Percentiles rank a stretch among this genome's conserved stretches.
These are phyloP conservation scores for Amia ocellicauda DNA, from an alignment of 2,113 vertebrate genomes.

Conservation along the genomic window DNA sequence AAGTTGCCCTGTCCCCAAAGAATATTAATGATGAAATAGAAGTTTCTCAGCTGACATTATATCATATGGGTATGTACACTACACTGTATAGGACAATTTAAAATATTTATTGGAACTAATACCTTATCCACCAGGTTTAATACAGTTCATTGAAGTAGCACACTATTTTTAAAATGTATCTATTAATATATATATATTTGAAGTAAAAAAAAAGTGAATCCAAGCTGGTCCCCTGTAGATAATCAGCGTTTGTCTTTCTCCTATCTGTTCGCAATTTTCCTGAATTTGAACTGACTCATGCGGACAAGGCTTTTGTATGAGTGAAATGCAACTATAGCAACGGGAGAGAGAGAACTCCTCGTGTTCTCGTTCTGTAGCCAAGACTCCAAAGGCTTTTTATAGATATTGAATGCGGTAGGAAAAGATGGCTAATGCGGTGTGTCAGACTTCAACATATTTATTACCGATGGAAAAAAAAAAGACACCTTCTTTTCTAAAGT, in stretches of 20 bases:
- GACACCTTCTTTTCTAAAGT: not conserved
- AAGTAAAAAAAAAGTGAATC: constrained; percentile 36
- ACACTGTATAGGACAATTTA: no score
- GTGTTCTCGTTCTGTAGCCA: not conserved
- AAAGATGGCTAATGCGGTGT: constrained; percentile 15
- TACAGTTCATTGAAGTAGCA: no score
- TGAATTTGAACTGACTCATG: constrained; percentile 4
- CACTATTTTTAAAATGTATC: no score
- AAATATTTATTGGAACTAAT: no score
- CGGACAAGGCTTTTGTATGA: not conserved
- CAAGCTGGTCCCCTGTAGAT: constrained; percentile 57
- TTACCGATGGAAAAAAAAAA: not conserved
- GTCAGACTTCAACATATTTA: not conserved
- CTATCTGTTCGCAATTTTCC: constrained; percentile 11
- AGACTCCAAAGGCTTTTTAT: constrained; percentile 33
- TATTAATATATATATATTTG: no score
- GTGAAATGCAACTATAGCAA: constrained; percentile 29
- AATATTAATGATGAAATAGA: no score
- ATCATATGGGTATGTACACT: no score
- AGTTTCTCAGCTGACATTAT: no score
- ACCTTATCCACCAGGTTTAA: no score
- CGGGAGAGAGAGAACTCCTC: constrained; percentile 7
- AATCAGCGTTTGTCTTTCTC: constrained; percentile 43
- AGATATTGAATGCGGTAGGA: constrained; percentile 8
- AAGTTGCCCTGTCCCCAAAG: no score